A percentile compares a stretch with the other conserved stretches of the same genome.
Conservation (phyloP, 1,140 invertebrate species). For the Argopecten irradians region DNA sequence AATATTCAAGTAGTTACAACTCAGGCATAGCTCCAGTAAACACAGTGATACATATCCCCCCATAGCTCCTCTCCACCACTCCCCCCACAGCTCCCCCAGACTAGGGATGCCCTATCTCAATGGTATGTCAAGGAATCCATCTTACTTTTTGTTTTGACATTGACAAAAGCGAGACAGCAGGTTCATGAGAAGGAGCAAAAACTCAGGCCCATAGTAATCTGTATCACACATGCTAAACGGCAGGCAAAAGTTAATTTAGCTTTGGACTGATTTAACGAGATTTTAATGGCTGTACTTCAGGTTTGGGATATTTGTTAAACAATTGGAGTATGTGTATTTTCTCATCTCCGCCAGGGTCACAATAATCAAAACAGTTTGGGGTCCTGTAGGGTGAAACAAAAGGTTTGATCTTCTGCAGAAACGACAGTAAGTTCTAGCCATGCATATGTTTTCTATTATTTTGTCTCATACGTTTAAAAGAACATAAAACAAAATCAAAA, state of each 20-base stretch:
- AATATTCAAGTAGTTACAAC: not conserved
- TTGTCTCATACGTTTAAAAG: too few species aligned
- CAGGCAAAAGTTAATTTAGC: not conserved
- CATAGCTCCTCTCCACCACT: not conserved
- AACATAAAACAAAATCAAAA: too few species aligned
- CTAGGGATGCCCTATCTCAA: not conserved
- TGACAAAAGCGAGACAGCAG: not conserved
- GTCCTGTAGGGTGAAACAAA: not conserved
- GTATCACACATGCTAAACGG: not conserved
- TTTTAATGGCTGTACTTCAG: not conserved
- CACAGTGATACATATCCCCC: not conserved
- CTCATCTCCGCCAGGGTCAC: not conserved
- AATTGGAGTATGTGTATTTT: not conserved
- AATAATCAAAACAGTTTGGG: conserved; percentile 8
- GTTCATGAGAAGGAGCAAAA: not conserved
- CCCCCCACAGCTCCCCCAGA: too few species aligned
- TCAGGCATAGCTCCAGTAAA: not conserved
- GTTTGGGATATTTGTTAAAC: not conserved
- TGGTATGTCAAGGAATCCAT: not conserved
- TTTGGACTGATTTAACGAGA: not conserved
- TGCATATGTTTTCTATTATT: too few species aligned
- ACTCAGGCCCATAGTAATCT: not conserved
- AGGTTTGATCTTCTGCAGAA: too few species aligned
- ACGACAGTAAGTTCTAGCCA: too few species aligned
- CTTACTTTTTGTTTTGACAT: not conserved